Evolutionary conservation across 1,140 invertebrate species (phyloP).

Genomic region (Bemisia tabaci): DNA sequence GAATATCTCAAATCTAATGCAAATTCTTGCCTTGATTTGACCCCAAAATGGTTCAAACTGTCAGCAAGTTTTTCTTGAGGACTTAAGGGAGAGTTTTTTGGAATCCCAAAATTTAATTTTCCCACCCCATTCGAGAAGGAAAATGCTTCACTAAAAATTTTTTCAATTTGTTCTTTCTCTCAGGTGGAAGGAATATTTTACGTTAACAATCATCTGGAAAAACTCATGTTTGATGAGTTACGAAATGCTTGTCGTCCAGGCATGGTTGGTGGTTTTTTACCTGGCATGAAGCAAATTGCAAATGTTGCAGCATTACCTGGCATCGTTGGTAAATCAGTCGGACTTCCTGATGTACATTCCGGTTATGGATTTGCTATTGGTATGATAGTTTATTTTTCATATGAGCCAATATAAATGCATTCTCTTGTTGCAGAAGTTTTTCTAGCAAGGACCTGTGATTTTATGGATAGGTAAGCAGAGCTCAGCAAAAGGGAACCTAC

Average conservation of each 20-base stretch:
- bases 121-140: too few relatives aligned
- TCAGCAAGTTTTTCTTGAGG: too few relatives aligned
- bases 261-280: slow-evolving; percentile 87
- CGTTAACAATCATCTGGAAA: slow-evolving; percentile 85
- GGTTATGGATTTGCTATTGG: slow-evolving; percentile 98
- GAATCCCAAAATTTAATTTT: too few relatives aligned
- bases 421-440: neutral
- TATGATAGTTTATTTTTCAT: slow-evolving; percentile 23
- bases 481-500: too few relatives aligned
- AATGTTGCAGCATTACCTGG: slow-evolving; percentile 98
- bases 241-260: slow-evolving; percentile 77
- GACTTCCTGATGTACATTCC: slow-evolving; percentile 95
- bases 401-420: neutral
- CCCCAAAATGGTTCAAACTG: too few relatives aligned
- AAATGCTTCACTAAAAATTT: too few relatives aligned
- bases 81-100: too few relatives aligned
- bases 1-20: too few relatives aligned
- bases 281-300: slow-evolving; percentile 98
- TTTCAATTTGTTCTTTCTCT: slow-evolving; percentile 20
- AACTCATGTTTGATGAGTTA: slow-evolving; percentile 95
- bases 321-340: slow-evolving; percentile 80
- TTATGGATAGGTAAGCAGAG: too few relatives aligned
- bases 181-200: slow-evolving; percentile 96
- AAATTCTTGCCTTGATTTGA: too few relatives aligned
- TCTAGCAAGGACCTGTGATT: too few relatives aligned